These are phyloP conservation scores for Nemoura dubitans DNA, from an alignment of 2,888 invertebrate genomes.

Conservation along the genomic window DNA sequence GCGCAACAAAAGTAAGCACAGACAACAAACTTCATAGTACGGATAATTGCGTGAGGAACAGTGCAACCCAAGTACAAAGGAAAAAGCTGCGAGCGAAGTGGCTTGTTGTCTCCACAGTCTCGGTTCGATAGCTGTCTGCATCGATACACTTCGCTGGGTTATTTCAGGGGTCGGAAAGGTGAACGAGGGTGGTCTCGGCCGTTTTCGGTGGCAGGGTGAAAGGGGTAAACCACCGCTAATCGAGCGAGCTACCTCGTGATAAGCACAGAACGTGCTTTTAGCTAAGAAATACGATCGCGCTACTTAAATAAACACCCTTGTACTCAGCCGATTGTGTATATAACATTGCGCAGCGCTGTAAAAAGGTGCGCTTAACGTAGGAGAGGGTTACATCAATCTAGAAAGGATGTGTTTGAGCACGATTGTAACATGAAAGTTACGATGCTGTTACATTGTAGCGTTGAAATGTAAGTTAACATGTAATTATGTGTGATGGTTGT, in stretches of 20 bases:
- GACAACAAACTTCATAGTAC: not conserved
- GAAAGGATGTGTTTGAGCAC: not conserved
- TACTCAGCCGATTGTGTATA: not conserved
- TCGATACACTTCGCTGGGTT: not conserved
- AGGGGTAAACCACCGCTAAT: not conserved
- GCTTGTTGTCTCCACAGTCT: not conserved
- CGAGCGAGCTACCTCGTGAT: not conserved
- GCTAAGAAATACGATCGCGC: not conserved
- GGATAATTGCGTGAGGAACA: not conserved
- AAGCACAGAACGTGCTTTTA: slow-evolving; percentile 7
- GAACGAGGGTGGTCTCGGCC: not conserved
- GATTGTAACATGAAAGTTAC: not conserved
- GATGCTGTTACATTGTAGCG: not conserved
- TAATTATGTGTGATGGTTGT: not conserved
- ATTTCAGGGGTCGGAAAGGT: not conserved
- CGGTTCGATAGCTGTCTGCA: not conserved
- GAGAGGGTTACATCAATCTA: not conserved
- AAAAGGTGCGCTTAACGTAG: not conserved
- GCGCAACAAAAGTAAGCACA: not conserved
- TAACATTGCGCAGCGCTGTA: not conserved
- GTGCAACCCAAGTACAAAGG: not conserved
- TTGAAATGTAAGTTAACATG: not conserved
- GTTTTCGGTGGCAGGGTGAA: not conserved
- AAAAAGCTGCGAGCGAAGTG: not conserved
- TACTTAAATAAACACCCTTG: slow-evolving; percentile 4